A percentile compares a stretch with the other conserved stretches of the same genome.
Conservation (phyloP, 2,113 vertebrate species). For the Thamnophis sirtalis region DNA sequence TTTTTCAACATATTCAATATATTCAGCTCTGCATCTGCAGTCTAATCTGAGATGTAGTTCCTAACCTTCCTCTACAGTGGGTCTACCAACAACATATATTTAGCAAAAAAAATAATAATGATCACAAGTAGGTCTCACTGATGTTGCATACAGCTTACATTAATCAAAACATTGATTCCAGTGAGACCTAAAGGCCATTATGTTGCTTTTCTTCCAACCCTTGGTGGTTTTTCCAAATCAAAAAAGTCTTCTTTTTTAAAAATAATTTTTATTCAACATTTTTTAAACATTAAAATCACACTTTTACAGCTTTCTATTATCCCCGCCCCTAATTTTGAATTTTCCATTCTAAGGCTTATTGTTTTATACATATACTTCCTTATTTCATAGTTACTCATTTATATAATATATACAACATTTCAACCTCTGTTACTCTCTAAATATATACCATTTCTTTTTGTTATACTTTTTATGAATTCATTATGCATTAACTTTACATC, state of each 20-base stretch:
- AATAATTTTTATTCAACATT: no score
- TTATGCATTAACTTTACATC: no score
- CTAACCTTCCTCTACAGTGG: not conserved
- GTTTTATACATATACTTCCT: no score
- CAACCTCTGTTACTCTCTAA: no score
- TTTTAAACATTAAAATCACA: no score
- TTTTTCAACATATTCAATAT: not conserved
- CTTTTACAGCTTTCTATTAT: no score
- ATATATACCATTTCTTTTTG: no score
- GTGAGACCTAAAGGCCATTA: not conserved
- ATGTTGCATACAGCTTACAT: not conserved
- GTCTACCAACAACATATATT: not conserved
- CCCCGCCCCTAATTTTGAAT: no score
- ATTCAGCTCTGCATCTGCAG: not conserved
- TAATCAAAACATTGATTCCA: not conserved
- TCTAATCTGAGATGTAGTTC: slow-evolving; percentile 14
- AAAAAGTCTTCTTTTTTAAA: not conserved
- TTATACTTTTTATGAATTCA: no score
- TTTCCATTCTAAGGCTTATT: no score
- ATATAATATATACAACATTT: no score
- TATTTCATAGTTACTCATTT: no score
- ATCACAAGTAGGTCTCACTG: not conserved
- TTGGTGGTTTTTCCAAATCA: not conserved
- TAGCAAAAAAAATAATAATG: not conserved
- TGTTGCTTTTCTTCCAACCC: not conserved